These are phyloP conservation scores for Rhodophaea formosa DNA, from an alignment of 2,888 invertebrate genomes.

Conservation along the genomic window DNA sequence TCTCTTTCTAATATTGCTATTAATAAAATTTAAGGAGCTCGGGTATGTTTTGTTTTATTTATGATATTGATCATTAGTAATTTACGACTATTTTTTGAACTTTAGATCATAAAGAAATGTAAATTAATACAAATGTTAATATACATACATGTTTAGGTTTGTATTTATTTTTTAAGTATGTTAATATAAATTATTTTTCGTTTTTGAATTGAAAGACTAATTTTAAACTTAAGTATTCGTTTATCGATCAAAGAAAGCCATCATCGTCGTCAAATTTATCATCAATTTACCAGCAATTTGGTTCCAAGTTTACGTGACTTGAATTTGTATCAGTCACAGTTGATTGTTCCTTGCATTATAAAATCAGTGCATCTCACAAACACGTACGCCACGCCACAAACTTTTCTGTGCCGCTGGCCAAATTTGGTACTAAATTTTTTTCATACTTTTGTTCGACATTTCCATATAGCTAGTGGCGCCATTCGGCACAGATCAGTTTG, in stretches of 20 bases:
- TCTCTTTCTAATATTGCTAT: constrained; percentile 58
- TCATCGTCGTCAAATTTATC: constrained; percentile 41
- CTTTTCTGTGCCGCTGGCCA: too few relatives aligned
- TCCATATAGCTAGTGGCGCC: too few relatives aligned
- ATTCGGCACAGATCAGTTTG: too few relatives aligned
- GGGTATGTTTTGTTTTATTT: neutral
- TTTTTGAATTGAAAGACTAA: neutral
- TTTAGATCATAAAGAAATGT: neutral
- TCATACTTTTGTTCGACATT: too few relatives aligned
- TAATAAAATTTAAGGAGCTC: constrained; percentile 32
- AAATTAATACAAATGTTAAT: neutral
- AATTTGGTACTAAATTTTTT: too few relatives aligned
- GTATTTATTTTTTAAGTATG: neutral
- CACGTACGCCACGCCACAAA: too few relatives aligned
- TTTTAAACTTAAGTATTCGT: neutral
- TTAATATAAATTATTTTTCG: neutral
- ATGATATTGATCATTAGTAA: neutral
- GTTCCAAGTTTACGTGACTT: constrained; percentile 41
- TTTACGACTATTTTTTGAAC: neutral
- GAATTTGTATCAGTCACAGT: constrained; percentile 36
- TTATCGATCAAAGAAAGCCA: constrained; percentile 29
- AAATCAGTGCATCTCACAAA: neutral
- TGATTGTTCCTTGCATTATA: constrained; percentile 21
- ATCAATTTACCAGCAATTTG: constrained; percentile 46
- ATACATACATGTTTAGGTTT: neutral